phyloP scores from a whole-genome alignment of 2,888 invertebrate species.

The Noctua janthe region DNA sequence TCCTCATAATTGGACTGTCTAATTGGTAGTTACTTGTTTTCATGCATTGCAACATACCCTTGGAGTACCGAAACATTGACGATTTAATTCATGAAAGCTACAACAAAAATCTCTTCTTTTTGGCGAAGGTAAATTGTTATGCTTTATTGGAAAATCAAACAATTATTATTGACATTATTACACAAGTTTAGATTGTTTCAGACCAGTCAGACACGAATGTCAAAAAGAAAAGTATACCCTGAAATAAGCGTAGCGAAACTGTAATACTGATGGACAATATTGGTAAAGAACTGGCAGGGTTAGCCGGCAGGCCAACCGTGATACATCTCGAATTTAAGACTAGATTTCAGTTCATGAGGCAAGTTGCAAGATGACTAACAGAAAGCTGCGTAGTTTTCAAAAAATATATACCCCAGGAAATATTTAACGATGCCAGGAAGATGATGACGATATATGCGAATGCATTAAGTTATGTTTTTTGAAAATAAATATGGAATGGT shows the following conservation, averaged over 20 bases:
- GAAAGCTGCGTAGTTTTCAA: not conserved
- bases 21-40: not conserved
- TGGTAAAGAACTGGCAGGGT: constrained; percentile 19
- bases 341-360: not conserved
- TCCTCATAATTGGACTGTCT: not conserved
- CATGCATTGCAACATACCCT: not conserved
- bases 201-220: constrained; percentile 21
- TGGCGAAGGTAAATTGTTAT: not conserved
- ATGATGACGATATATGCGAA: not conserved
- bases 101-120: not conserved
- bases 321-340: constrained; percentile 16
- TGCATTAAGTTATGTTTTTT: not conserved
- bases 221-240: constrained; percentile 49
- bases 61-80: not conserved
- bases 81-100: not conserved
- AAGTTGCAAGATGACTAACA: not conserved
- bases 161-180: constrained; percentile 9
- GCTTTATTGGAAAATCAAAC: not conserved
- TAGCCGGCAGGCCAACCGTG: constrained; percentile 12
- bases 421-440: too few relatives aligned
- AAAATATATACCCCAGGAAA: not conserved
- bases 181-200: constrained; percentile 24
- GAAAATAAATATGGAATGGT: not conserved
- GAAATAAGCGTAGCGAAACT: constrained; percentile 47
- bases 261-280: constrained; percentile 34